Base-by-base conservation (phyloP, 2,797 vertebrate species). In the Tokudaia muenninki region DNA sequence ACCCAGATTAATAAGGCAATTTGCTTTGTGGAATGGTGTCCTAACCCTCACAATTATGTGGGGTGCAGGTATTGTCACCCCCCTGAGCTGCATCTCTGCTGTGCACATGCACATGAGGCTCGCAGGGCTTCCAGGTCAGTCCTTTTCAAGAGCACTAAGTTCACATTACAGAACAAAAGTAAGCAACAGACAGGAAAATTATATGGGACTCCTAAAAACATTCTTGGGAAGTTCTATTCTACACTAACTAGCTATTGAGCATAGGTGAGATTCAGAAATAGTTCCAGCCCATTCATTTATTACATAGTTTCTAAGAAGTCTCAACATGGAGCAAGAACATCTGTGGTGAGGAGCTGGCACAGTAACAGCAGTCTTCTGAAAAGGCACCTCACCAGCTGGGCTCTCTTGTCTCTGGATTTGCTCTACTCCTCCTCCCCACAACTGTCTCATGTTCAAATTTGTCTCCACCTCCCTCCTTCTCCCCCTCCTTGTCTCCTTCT, bases 81-180 rank as follows among this genome's bases (percentile, higher is more conserved):
- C 91, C 47, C 87, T 94, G 65, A 47, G 87, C 59, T 89, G 52
- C 61, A 77, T 65, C 95, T 87, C 84, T 72, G 91, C 52, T 90
- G 91, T 88, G 82, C 52, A 92, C 3, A 84, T 3, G 96, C 55
- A 82, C 70, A 84, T 77, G 89, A 61, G 34, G 44, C n/a, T 79
- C 3, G 72, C 44, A 44, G 77, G 95, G 41, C 41, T 96, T 92
- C 96, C 93, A 74, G 50, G 17, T 6, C 57, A 94, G 90, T 90
- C 41, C 78, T 79, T 92, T 81, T 92, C 89, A 97, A 97, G 92
- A 97, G 67, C 65, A 93, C 96, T 97, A 96, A 96, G 92, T 92
- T 97, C 94, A 95, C 41, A 95, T 67, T 96, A 92, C 26, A 96
- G 86, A 79, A 97, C 83, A 98, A 79, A 98, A 92, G 86, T 57